phyloP scores from a whole-genome alignment of 2,888 invertebrate species.

The Epistrophe grossulariae region DNA sequence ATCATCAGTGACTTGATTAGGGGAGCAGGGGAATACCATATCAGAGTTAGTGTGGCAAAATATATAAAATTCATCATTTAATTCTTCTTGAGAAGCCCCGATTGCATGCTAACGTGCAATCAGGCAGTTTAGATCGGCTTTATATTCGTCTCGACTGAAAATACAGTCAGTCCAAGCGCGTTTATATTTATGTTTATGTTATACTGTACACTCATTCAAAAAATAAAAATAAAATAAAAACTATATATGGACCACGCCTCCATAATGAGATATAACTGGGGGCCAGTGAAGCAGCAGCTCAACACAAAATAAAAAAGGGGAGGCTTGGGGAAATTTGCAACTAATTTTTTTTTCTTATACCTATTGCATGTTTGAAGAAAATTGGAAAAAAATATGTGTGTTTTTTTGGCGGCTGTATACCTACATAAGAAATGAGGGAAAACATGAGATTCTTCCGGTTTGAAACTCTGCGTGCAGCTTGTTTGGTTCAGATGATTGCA shows the following conservation, averaged over 20 bases:
- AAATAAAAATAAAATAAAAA: conserved; percentile 38
- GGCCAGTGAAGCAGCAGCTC: neutral
- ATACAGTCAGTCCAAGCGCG: conserved; percentile 45
- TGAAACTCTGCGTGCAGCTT: conserved; percentile 4
- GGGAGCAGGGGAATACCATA: neutral
- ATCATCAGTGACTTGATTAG: neutral
- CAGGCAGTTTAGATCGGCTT: conserved; percentile 67
- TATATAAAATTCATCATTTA: conserved; percentile 64
- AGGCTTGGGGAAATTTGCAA: conserved; percentile 56
- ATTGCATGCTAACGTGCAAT: conserved; percentile 66
- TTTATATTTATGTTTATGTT: neutral
- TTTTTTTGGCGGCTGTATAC: conserved; percentile 10
- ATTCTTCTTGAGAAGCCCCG: conserved; percentile 26
- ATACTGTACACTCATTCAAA: neutral
- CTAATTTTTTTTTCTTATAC: neutral
- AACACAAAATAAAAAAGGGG: neutral
- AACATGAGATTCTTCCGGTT: conserved; percentile 62
- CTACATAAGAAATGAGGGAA: conserved; percentile 22
- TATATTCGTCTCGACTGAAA: conserved; percentile 47
- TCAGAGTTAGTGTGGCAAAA: conserved; percentile 19
- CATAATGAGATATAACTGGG: conserved; percentile 68
- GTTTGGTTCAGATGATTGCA: conserved; percentile 52
- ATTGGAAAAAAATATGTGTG: conserved; percentile 50
- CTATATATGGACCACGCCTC: conserved; percentile 68
- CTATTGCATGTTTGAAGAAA: conserved; percentile 67